Evolutionary conservation across 2,797 vertebrate species (phyloP).

Genomic region (Delichon dasypus): DNA sequence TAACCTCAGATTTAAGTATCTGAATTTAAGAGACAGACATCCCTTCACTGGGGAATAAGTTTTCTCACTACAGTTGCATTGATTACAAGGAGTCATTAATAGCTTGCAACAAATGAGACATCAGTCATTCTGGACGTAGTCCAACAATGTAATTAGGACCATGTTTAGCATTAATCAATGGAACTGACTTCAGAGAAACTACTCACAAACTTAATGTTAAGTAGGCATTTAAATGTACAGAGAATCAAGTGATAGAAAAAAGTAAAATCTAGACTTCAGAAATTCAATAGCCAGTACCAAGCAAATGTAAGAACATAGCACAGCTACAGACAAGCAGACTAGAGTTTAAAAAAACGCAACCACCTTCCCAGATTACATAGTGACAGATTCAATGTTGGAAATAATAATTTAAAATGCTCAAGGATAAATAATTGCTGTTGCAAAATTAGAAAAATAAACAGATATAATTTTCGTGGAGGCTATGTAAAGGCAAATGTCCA

Average conservation of each 20-base stretch:
- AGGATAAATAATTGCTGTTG: neutral
- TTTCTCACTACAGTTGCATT: neutral
- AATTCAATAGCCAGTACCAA: neutral
- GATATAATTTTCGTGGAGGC: neutral
- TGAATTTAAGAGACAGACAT: neutral
- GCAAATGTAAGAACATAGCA: neutral
- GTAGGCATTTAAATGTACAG: neutral
- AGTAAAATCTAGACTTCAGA: neutral
- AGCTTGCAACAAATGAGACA: neutral
- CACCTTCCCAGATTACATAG: neutral
- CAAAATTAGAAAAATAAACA: neutral
- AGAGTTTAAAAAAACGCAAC: neutral
- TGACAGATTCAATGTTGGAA: neutral
- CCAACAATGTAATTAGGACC: constrained; percentile 32
- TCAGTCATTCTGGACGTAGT: neutral
- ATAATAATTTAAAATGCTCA: neutral
- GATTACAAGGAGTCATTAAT: constrained; percentile 13
- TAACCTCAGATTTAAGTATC: neutral
- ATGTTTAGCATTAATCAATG: constrained; percentile 23
- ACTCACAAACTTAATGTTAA: neutral
- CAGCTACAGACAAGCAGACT: rapidly evolving
- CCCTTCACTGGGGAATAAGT: neutral
- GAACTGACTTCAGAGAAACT: neutral
- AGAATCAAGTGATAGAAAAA: neutral
- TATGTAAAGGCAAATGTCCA: neutral